Evolutionary conservation across 2,797 vertebrate genomes (phyloP).

Genomic region (Poecile montanus): DNA sequence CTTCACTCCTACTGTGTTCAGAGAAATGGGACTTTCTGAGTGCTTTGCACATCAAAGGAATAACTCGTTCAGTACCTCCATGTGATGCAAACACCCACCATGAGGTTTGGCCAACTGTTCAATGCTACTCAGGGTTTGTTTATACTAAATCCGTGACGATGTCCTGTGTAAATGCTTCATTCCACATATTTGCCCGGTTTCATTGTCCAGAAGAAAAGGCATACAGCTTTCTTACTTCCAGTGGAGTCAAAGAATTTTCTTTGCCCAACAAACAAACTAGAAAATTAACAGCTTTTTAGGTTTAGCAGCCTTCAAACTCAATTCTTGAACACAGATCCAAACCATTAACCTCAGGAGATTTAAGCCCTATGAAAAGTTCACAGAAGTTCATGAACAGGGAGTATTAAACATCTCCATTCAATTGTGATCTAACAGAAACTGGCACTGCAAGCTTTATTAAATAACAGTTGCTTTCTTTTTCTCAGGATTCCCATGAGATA

Average conservation of each 20-base stretch:
- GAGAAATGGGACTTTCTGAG: conserved; percentile 38
- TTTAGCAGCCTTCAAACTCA: conserved; percentile 5
- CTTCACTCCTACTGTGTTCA: conserved; percentile 30
- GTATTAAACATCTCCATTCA: conserved; percentile 46
- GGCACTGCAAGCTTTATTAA: conserved; percentile 49
- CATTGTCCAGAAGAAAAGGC: conserved; percentile 32
- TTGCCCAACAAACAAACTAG: background rate
- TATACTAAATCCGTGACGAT: background rate
- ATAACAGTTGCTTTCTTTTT: conserved; percentile 39
- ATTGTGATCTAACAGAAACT: conserved; percentile 48
- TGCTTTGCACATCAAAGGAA: conserved; percentile 54
- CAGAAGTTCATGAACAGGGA: conserved; percentile 45
- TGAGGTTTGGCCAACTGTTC: conserved; percentile 28
- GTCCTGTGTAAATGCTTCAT: background rate
- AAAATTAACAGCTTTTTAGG: conserved; percentile 24
- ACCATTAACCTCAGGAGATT: conserved; percentile 30
- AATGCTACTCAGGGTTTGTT: conserved; percentile 18
- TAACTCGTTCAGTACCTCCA: conserved; percentile 9
- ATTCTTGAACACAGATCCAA: background rate
- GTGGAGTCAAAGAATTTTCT: conserved; percentile 3
- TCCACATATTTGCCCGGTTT: background rate
- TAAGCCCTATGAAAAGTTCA: conserved; percentile 39
- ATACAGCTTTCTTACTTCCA: background rate
- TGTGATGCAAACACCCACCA: conserved; percentile 57
- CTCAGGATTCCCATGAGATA: conserved; percentile 24